Conservation (phyloP, 2,113 vertebrate genomes). For the Symphodus melops region DNA sequence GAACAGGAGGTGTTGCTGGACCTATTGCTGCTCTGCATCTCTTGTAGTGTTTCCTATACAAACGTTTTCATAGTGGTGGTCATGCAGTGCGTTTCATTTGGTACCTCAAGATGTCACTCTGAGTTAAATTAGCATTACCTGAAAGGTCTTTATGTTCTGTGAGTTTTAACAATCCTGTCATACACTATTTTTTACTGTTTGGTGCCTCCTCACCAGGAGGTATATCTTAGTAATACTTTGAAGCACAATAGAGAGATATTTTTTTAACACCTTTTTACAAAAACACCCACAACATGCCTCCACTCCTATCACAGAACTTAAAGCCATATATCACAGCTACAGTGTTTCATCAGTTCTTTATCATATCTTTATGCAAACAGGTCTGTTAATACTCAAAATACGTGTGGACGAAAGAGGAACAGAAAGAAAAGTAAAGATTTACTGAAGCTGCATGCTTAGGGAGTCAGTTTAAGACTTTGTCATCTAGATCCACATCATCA, state of each 20-base stretch:
- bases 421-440: slow-evolving; percentile 4
- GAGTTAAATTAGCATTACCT: slow-evolving; percentile 4
- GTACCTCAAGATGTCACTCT: slow-evolving; percentile 53
- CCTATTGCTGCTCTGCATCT: background rate
- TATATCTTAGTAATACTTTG: slow-evolving; percentile 64
- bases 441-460: slow-evolving; percentile 16
- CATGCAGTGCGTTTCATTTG: slow-evolving; percentile 20
- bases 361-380: slow-evolving; percentile 68
- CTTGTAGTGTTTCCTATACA: background rate
- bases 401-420: slow-evolving; percentile 20
- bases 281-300: slow-evolving; percentile 46
- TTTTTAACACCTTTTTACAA: slow-evolving; percentile 62
- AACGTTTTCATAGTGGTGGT: slow-evolving; percentile 10
- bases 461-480: slow-evolving; percentile 21
- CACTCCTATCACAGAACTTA: slow-evolving; percentile 63
- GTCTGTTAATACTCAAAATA: slow-evolving; percentile 20
- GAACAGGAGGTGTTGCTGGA: background rate
- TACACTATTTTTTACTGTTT: background rate
- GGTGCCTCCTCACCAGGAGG: slow-evolving; percentile 39
- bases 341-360: slow-evolving; percentile 55
- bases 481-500: background rate
- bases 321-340: slow-evolving; percentile 58
- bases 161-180: slow-evolving; percentile 17
- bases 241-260: slow-evolving; percentile 74
- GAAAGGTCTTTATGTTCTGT: slow-evolving; percentile 14